Conservation (phyloP, 2,888 invertebrate genomes). For the Conops quadrifasciatus region DNA sequence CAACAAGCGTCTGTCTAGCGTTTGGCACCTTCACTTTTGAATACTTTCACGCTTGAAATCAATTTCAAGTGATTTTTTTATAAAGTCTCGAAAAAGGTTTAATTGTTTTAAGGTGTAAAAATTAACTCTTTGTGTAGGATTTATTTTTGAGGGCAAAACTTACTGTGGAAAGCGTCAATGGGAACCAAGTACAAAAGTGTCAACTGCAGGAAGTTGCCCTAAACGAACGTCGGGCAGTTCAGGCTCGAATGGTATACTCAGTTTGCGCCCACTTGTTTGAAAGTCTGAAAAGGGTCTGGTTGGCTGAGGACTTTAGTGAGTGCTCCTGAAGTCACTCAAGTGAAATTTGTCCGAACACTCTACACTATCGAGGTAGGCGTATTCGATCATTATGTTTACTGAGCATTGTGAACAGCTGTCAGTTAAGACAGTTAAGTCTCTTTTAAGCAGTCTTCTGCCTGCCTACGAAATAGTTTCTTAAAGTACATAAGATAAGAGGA, state of each 20-base stretch:
- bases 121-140: constrained; percentile 3
- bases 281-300: too few relatives aligned
- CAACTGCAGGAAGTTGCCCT: not conserved
- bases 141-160: not conserved
- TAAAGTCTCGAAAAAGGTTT: not conserved
- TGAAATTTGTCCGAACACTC: not conserved
- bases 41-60: constrained; percentile 10
- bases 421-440: too few relatives aligned
- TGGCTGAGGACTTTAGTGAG: not conserved
- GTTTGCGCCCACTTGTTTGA: not conserved
- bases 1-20: not conserved
- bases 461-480: too few relatives aligned
- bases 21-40: not conserved
- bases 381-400: not conserved
- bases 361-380: not conserved
- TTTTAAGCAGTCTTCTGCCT: too few relatives aligned
- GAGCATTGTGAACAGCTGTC: too few relatives aligned
- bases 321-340: not conserved
- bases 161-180: not conserved
- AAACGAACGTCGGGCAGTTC: not conserved
- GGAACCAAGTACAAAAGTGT: not conserved
- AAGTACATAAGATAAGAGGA: too few relatives aligned
- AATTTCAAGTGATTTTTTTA: constrained; percentile 4
- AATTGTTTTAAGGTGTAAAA: constrained; percentile 24
- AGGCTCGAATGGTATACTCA: not conserved